phyloP scores from a whole-genome alignment of 2,113 vertebrate species.

The Etheostoma spectabile region DNA sequence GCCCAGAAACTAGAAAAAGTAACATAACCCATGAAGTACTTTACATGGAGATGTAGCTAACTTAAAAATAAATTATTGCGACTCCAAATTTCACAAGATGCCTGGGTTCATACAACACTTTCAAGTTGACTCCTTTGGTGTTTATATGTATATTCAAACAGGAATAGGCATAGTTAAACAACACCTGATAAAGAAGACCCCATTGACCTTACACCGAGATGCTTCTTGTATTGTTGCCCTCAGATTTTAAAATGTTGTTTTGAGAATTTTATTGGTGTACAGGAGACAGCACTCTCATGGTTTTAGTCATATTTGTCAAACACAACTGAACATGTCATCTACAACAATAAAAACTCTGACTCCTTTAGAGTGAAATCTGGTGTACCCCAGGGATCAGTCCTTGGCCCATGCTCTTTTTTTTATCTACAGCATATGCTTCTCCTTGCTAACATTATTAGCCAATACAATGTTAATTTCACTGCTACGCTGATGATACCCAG shows the following conservation, averaged over 20 bases:
- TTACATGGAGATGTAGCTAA: neutral
- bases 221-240: neutral
- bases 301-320: too few species aligned
- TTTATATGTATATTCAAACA: neutral
- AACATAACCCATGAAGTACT: neutral
- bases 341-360: too few species aligned
- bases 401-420: too few species aligned
- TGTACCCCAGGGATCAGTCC: too few species aligned
- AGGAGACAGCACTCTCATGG: too few species aligned
- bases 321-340: too few species aligned
- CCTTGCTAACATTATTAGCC: too few species aligned
- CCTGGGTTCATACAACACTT: slow-evolving; percentile 9
- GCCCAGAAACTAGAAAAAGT: neutral
- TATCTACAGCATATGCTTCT: too few species aligned
- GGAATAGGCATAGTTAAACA: neutral
- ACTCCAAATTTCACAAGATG: neutral
- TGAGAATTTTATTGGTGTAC: too few species aligned
- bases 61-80: neutral
- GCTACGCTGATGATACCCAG: too few species aligned
- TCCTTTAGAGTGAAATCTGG: too few species aligned
- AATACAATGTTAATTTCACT: too few species aligned
- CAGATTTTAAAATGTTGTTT: neutral
- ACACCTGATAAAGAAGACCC: slow-evolving; percentile 12
- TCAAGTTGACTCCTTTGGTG: slow-evolving; percentile 20
- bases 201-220: neutral